A percentile compares a stretch with the other conserved stretches of the same genome.
Evolutionary conservation across 2,888 invertebrate species (phyloP).

Genomic region (Apamea epomidion): DNA sequence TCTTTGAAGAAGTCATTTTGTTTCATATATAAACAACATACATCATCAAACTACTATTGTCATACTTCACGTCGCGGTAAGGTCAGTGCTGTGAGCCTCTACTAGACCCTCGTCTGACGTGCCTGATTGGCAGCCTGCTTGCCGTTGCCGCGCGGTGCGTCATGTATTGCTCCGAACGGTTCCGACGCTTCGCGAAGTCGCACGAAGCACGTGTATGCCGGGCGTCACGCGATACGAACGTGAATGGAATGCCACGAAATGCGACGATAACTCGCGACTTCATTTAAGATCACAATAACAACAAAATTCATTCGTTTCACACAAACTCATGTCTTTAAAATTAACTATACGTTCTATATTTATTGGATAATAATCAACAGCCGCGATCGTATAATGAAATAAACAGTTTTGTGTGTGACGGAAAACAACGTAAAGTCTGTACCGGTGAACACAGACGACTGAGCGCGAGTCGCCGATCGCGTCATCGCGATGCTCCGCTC

Average conservation of each 20-base stretch:
- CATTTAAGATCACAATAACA: slow-evolving; percentile 18
- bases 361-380: neutral
- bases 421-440: slow-evolving; percentile 9
- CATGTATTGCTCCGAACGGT: slow-evolving; percentile 16
- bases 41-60: neutral
- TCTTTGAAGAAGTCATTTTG: slow-evolving; percentile 42
- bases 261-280: slow-evolving; percentile 34
- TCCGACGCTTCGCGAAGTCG: slow-evolving; percentile 34
- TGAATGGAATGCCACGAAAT: slow-evolving; percentile 33
- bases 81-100: neutral
- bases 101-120: neutral
- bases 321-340: neutral
- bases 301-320: slow-evolving; percentile 12
- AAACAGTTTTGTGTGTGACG: neutral
- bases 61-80: neutral
- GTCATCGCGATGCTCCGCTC: slow-evolving; percentile 14
- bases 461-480: slow-evolving; percentile 20
- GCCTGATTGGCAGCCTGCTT: slow-evolving; percentile 2
- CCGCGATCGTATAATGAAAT: neutral
- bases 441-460: slow-evolving; percentile 20
- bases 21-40: neutral
- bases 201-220: slow-evolving; percentile 21
- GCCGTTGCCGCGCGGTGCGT: slow-evolving; percentile 5
- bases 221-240: slow-evolving; percentile 29
- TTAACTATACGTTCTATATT: neutral